phyloP scores from a whole-genome alignment of 2,797 vertebrate species.

The Morelia viridis region DNA sequence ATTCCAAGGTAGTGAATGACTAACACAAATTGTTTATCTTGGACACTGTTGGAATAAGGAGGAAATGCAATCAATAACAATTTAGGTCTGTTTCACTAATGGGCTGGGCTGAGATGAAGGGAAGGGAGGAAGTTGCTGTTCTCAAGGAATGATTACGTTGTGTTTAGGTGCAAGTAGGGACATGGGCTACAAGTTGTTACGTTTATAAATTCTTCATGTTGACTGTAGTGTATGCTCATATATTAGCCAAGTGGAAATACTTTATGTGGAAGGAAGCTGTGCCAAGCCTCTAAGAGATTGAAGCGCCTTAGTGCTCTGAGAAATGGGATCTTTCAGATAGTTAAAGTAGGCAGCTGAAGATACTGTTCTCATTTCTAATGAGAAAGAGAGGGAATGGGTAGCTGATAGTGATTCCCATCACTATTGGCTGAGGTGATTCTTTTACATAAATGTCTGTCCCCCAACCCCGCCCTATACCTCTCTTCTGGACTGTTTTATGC shows the following conservation, averaged over 20 bases:
- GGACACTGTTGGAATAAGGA: no score
- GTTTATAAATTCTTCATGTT: background rate
- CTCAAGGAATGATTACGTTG: no score
- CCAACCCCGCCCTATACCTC: background rate
- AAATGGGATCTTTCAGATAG: background rate
- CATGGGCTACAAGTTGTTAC: background rate
- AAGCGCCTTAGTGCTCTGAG: background rate
- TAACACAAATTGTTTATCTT: no score
- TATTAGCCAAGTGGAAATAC: background rate
- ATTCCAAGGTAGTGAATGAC: no score
- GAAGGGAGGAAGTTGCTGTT: no score
- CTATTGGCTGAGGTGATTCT: background rate
- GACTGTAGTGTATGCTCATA: background rate
- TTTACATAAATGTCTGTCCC: background rate
- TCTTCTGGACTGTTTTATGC: background rate
- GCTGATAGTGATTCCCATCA: background rate
- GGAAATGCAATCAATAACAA: no score
- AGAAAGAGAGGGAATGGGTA: background rate
- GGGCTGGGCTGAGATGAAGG: no score
- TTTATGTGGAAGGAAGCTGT: background rate
- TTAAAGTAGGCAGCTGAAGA: background rate
- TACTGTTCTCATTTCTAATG: background rate
- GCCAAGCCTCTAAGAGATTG: background rate
- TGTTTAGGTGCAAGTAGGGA: background rate
- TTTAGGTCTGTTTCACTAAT: no score